Base-by-base conservation (phyloP, 2,888 invertebrate species). In the Andrena haemorrhoa region DNA sequence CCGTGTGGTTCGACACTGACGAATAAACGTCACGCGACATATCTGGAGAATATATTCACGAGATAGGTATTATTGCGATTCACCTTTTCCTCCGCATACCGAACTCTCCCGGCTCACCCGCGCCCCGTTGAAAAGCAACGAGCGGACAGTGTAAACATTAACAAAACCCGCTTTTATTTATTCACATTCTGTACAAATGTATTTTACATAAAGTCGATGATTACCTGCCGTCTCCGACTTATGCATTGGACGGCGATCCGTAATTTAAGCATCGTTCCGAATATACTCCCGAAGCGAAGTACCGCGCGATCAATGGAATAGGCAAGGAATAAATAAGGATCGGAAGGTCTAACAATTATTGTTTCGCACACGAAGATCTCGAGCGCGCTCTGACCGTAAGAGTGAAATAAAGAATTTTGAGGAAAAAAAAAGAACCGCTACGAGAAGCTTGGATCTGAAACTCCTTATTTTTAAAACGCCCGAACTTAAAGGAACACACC, bases 101-200 rank as follows among this genome's bases (percentile, higher is more conserved):
- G 41, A 41, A 41, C 16, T 5, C 4, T 5, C 16, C 1, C 16
- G 16, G 41, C 41, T 16, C 16, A 4, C 16, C 4, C 16, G 23
- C 56, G 26, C 6, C 20, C 20, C 51, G 8, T 51, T 8, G 56
- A 12, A 23, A 56, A 49, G 2, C 16, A 53, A 64, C 23, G 53
- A 81, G 65, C 49, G 12, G 49, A 41, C 26, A 7, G 35, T 29
- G 49, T 74, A 80, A 81, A 82, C 82, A 82, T 81, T 81, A 88
- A 86, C 86, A 87, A 93, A 93, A 92, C 93, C 93, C 92, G 91
- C 90, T 87, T 91, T 90, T 91, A 90, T 92, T 93, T 92, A 93
- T 92, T 93, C 93, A 92, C 92, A 93, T 91, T 90, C 92, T 93
- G 93, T 93, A 93, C 93, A 93, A 93, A 92, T 91, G 91, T 93